phyloP scores from a whole-genome alignment of 2,113 vertebrate genomes.

The Copsychus sechellarum region DNA sequence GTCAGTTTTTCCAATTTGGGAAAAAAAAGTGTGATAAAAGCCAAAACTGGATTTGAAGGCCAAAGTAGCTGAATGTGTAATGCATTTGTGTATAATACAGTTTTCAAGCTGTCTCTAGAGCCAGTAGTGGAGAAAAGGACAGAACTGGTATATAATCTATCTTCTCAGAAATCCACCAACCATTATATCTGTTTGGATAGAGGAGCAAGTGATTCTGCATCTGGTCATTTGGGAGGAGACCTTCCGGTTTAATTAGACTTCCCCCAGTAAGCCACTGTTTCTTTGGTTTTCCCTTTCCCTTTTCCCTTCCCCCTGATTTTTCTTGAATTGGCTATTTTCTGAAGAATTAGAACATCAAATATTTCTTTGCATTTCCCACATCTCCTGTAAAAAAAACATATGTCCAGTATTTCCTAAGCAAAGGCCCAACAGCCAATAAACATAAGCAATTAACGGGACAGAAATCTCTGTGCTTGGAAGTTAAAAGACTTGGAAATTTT shows the following conservation, averaged over 20 bases:
- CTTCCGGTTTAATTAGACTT: not conserved
- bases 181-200: not conserved
- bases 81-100: not conserved
- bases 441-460: not conserved
- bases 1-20: not conserved
- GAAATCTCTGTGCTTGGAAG: not conserved
- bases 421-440: constrained; percentile 31
- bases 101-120: not conserved
- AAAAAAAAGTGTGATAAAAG: not conserved
- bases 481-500: constrained; percentile 21
- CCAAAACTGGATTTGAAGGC: not conserved
- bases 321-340: not conserved
- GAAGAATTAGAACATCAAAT: constrained; percentile 5
- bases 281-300: not conserved
- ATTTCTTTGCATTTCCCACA: constrained; percentile 21
- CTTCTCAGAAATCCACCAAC: not conserved
- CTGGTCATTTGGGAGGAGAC: not conserved
- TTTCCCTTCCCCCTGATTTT: not conserved
- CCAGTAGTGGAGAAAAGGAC: not conserved
- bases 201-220: not conserved
- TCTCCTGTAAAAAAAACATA: not conserved
- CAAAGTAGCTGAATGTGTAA: not conserved
- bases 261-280: not conserved
- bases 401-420: not conserved
- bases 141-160: not conserved